These are phyloP conservation scores for Psilanteris sp. DNA, from an alignment of 1,140 invertebrate species.

Conservation along the genomic window DNA sequence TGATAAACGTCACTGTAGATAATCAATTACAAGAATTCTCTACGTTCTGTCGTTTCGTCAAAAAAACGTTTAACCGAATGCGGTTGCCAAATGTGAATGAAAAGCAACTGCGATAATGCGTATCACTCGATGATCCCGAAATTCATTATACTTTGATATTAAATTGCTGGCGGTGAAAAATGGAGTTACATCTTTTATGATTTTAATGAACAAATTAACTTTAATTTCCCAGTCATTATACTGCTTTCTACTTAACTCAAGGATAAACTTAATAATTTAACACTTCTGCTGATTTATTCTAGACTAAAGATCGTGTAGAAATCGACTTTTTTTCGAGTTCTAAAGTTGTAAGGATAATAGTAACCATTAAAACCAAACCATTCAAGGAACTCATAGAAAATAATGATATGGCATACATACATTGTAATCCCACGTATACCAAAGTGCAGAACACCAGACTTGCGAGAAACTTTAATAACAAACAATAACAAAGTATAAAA, in stretches of 20 bases:
- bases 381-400: constrained; percentile 31
- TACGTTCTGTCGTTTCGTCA: constrained; percentile 24
- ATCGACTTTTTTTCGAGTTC: constrained; percentile 20
- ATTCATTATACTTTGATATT: too few relatives aligned
- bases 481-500: constrained; percentile 9
- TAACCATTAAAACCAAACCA: constrained; percentile 24
- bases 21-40: constrained; percentile 51
- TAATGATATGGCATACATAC: constrained; percentile 41
- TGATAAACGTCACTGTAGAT: constrained; percentile 32
- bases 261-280: background rate
- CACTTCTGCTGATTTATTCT: background rate
- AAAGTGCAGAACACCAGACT: background rate
- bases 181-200: too few relatives aligned
- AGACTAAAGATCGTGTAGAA: background rate
- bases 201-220: background rate
- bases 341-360: constrained; percentile 25
- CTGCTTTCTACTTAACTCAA: too few relatives aligned
- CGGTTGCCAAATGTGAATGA: background rate
- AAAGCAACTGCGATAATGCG: too few relatives aligned
- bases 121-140: too few relatives aligned
- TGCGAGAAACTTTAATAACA: constrained; percentile 8
- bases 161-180: too few relatives aligned
- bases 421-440: constrained; percentile 18
- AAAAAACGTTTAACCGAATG: constrained; percentile 24
- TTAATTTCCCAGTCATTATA: background rate